Evolutionary conservation across 1,140 invertebrate species (phyloP).

Genomic region (Heliconius eleuchia): DNA sequence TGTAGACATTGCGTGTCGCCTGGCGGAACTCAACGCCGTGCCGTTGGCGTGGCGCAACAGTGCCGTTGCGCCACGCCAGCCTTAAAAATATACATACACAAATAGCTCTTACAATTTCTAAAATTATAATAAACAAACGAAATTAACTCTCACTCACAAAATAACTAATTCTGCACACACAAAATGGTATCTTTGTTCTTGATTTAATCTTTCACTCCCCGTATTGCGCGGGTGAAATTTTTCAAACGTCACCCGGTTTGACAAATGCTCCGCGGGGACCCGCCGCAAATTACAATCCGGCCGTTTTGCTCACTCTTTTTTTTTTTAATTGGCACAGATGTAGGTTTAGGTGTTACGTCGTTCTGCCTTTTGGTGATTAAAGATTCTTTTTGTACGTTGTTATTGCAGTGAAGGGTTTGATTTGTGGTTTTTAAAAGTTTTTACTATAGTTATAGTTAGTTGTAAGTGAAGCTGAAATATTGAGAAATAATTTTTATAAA

Average conservation of each 20-base stretch:
- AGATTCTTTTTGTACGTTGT: neutral
- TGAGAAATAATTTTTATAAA: too few species aligned
- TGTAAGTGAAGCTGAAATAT: too few species aligned
- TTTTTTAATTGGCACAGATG: slow-evolving; percentile 44
- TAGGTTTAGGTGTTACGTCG: slow-evolving; percentile 33
- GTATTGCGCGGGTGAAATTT: slow-evolving; percentile 53
- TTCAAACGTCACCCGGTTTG: slow-evolving; percentile 47
- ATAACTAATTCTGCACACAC: slow-evolving; percentile 13
- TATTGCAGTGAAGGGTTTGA: neutral
- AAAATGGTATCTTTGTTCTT: slow-evolving; percentile 35
- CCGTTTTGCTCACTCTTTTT: slow-evolving; percentile 29
- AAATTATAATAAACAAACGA: neutral
- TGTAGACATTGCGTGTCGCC: too few species aligned
- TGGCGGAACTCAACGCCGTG: too few species aligned
- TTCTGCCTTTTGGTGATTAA: slow-evolving; percentile 9
- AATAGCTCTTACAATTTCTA: neutral
- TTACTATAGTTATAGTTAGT: too few species aligned
- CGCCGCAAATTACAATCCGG: slow-evolving; percentile 48
- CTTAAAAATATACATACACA: too few species aligned
- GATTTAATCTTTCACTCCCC: slow-evolving; percentile 67
- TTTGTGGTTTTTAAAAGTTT: neutral
- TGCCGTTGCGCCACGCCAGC: too few species aligned
- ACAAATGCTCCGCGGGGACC: slow-evolving; percentile 45
- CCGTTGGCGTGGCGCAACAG: too few species aligned
- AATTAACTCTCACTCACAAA: neutral